Evolutionary conservation across 2,888 invertebrate species (phyloP).

Genomic region (Selenia dentaria): DNA sequence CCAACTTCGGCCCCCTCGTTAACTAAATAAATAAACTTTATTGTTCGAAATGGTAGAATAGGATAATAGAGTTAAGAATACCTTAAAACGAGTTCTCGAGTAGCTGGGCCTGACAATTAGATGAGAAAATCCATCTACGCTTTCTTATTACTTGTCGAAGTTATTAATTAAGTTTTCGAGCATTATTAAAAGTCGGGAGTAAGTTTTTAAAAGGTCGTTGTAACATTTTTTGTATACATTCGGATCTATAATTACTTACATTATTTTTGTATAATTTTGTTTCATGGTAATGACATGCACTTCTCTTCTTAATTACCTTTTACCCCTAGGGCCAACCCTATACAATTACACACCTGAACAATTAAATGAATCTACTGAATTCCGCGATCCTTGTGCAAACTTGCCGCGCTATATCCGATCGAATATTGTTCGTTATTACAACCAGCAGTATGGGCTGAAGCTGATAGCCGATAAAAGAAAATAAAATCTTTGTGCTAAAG

Average conservation of each 20-base stretch:
- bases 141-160: constrained; percentile 24
- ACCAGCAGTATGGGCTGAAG: not conserved
- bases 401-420: constrained; percentile 9
- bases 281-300: too few species aligned
- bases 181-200: constrained; percentile 13
- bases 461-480: too few species aligned
- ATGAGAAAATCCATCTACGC: constrained; percentile 25
- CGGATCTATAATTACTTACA: too few species aligned
- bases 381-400: constrained; percentile 22
- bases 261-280: too few species aligned
- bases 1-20: constrained; percentile 23
- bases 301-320: too few species aligned
- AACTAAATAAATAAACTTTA: constrained; percentile 33
- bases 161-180: constrained; percentile 25
- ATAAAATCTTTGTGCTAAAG: too few species aligned
- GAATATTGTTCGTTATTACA: not conserved
- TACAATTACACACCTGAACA: constrained; percentile 20
- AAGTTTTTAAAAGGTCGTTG: constrained; percentile 12
- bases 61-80: constrained; percentile 32
- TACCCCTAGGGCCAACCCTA: not conserved
- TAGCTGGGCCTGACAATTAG: constrained; percentile 16
- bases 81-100: constrained; percentile 24
- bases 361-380: constrained; percentile 37
- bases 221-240: too few species aligned
- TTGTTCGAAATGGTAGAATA: constrained; percentile 32